Evolutionary conservation across 2,888 invertebrate species (phyloP).

Genomic region (Sinopyrophorus schimmeli): DNA sequence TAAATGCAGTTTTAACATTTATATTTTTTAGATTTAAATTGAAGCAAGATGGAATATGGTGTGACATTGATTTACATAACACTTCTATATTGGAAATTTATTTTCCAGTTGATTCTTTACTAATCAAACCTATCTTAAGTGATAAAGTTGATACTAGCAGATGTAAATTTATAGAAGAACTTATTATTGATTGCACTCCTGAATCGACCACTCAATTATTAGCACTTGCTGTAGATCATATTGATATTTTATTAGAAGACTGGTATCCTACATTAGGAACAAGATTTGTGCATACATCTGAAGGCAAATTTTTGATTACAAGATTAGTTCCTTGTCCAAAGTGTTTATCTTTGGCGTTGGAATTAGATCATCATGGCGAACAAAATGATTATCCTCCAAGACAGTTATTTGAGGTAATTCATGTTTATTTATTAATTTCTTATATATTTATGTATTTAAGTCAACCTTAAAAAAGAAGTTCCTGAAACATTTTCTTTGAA

Average conservation of each 20-base stretch:
- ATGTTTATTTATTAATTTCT: background rate
- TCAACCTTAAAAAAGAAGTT: background rate
- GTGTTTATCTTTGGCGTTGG: slow-evolving; percentile 66
- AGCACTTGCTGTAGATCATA: slow-evolving; percentile 90
- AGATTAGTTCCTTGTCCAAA: slow-evolving; percentile 90
- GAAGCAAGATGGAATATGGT: slow-evolving; percentile 85
- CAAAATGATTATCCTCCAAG: slow-evolving; percentile 39
- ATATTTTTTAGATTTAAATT: slow-evolving; percentile 63
- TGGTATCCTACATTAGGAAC: slow-evolving; percentile 98
- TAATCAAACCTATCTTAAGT: slow-evolving; percentile 58
- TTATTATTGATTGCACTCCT: slow-evolving; percentile 76
- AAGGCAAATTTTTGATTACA: slow-evolving; percentile 92
- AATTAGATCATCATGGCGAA: slow-evolving; percentile 45
- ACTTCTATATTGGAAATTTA: slow-evolving; percentile 85
- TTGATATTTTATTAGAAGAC: slow-evolving; percentile 94
- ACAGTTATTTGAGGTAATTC: slow-evolving; percentile 38
- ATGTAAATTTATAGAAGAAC: slow-evolving; percentile 48
- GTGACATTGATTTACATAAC: slow-evolving; percentile 75
- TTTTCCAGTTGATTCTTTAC: slow-evolving; percentile 72
- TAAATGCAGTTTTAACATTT: slow-evolving; percentile 1
- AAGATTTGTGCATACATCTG: slow-evolving; percentile 96
- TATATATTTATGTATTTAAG: background rate
- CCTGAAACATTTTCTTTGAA: slow-evolving; percentile 6
- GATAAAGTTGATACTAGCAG: slow-evolving; percentile 41
- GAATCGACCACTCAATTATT: slow-evolving; percentile 81